These are phyloP conservation scores for Notodonta ziczac DNA, from an alignment of 2,888 invertebrate genomes.

Conservation along the genomic window DNA sequence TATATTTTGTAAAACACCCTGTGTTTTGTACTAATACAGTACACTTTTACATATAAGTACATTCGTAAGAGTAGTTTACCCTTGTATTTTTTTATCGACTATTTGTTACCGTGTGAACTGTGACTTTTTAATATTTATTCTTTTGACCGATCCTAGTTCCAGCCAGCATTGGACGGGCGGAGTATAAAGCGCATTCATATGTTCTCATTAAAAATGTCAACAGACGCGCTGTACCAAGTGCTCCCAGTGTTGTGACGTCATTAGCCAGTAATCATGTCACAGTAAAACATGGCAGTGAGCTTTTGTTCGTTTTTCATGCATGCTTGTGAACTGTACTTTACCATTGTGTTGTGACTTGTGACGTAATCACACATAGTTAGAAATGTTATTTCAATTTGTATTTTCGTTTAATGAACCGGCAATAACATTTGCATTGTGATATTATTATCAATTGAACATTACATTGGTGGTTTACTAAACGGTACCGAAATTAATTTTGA, in stretches of 20 bases:
- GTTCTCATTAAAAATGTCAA: constrained; percentile 60
- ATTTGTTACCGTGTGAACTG: neutral
- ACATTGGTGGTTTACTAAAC: neutral
- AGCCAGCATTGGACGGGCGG: constrained; percentile 21
- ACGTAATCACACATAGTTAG: constrained; percentile 10
- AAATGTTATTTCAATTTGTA: constrained; percentile 2
- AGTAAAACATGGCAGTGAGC: constrained; percentile 31
- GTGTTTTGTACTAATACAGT: no score
- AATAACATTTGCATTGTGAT: neutral
- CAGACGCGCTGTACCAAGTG: constrained; percentile 42
- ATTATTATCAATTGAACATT: neutral
- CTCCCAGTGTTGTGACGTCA: constrained; percentile 52
- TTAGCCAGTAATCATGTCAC: constrained; percentile 57
- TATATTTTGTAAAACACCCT: no score
- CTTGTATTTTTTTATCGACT: no score
- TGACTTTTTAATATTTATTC: neutral
- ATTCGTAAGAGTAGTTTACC: no score
- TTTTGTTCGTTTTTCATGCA: constrained; percentile 37
- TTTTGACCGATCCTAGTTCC: neutral
- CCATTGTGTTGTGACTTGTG: constrained; percentile 16
- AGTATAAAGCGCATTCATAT: constrained; percentile 33
- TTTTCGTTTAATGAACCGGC: constrained; percentile 2
- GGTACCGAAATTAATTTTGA: no score
- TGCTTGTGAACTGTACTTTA: constrained; percentile 25
- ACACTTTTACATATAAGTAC: no score